Evolutionary conservation across 2,113 vertebrate genomes (phyloP).

Genomic region (Cardinalis cardinalis): DNA sequence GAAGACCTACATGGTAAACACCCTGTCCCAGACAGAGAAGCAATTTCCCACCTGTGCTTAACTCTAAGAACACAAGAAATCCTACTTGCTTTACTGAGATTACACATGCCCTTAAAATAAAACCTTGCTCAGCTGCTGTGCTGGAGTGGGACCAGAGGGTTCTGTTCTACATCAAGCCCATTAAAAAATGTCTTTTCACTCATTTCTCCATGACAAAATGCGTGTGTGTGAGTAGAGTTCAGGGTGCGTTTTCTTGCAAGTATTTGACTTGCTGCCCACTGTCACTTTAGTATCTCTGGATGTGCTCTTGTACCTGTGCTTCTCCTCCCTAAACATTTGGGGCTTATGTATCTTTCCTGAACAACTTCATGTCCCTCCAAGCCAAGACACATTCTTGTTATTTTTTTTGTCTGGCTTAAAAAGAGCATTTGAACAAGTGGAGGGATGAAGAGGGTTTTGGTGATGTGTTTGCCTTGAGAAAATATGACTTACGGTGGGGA

Average conservation of each 20-base stretch:
- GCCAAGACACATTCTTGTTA: background rate
- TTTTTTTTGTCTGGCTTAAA: background rate
- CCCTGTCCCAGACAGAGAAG: background rate
- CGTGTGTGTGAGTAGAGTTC: background rate
- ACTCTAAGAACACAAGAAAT: background rate
- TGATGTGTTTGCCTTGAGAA: background rate
- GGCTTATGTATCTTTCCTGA: background rate
- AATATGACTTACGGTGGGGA: rapidly evolving
- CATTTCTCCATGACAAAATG: background rate
- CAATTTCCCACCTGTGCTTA: background rate
- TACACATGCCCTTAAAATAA: background rate
- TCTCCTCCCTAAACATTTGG: background rate
- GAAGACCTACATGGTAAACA: background rate
- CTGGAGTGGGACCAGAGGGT: background rate
- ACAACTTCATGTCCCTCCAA: rapidly evolving
- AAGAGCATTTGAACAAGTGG: background rate
- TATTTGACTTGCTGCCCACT: background rate
- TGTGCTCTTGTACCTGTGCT: rapidly evolving
- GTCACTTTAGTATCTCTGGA: background rate
- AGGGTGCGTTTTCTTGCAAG: background rate
- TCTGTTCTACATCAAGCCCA: background rate
- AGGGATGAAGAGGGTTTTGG: background rate
- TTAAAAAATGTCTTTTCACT: background rate
- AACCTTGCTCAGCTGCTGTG: background rate
- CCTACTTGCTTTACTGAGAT: background rate